Evolutionary conservation across 53 echinoderm and acorn worm species (phyloP).

Genomic region (Patiria pectinifera): DNA sequence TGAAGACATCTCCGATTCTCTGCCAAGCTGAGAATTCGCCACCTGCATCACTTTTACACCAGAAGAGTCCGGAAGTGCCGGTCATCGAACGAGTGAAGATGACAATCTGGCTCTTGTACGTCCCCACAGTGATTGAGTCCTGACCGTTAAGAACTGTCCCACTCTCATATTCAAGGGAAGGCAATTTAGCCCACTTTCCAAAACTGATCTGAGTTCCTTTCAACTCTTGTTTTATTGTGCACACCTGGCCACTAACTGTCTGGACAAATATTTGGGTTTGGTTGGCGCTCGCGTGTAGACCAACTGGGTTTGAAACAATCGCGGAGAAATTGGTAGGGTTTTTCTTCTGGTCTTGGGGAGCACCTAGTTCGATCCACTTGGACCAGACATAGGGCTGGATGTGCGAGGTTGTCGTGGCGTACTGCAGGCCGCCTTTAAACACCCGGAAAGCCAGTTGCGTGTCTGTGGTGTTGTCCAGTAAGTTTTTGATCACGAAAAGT

Average conservation of each 20-base stretch:
- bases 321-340: neutral
- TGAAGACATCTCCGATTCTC: conserved; percentile 50
- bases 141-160: neutral
- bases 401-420: neutral
- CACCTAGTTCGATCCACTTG: conserved; percentile 21
- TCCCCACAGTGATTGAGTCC: conserved; percentile 58
- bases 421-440: neutral
- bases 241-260: conserved; percentile 75
- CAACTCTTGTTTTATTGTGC: conserved; percentile 54
- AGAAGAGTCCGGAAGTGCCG: conserved; percentile 46
- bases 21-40: conserved; percentile 40
- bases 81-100: conserved; percentile 71
- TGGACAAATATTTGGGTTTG: conserved; percentile 68
- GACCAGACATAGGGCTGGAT: neutral
- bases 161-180: conserved; percentile 20
- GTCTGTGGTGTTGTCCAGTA: conserved; percentile 4
- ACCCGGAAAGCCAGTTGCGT: conserved; percentile 11
- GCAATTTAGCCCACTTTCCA: conserved; percentile 59
- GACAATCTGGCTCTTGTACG: conserved; percentile 55
- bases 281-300: conserved; percentile 44
- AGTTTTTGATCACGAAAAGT: conserved; percentile 30
- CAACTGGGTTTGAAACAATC: conserved; percentile 61
- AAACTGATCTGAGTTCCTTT: conserved; percentile 13
- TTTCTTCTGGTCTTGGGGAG: neutral
- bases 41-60: conserved; percentile 38